phyloP scores from a whole-genome alignment of 2,797 vertebrate species.

The Notamacropus eugenii region DNA sequence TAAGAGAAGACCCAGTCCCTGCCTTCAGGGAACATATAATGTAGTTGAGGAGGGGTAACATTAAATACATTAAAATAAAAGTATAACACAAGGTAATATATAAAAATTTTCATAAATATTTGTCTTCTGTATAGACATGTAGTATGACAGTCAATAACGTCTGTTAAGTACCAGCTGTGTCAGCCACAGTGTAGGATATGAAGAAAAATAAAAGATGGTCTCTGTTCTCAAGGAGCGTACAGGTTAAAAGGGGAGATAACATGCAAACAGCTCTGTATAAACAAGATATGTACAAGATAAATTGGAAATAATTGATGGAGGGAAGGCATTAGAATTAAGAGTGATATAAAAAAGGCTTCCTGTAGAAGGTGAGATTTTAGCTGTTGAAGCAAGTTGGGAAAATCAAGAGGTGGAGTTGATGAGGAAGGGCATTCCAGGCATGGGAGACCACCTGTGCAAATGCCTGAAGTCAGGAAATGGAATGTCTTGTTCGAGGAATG shows the following conservation, averaged over 20 bases:
- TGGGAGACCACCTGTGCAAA: neutral
- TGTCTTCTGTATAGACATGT: neutral
- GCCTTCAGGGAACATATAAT: neutral
- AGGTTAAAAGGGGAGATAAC: neutral
- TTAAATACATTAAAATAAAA: neutral
- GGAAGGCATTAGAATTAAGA: neutral
- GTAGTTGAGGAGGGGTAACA: neutral
- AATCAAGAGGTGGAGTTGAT: neutral
- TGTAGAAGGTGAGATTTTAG: neutral
- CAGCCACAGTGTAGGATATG: neutral
- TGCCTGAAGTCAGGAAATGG: neutral
- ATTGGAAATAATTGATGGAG: neutral
- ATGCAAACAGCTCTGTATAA: neutral
- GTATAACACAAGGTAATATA: neutral
- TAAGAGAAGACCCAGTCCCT: neutral
- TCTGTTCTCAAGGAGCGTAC: neutral
- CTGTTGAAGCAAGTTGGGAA: neutral
- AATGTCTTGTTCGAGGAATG: neutral
- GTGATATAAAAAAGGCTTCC: neutral
- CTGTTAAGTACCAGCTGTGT: neutral
- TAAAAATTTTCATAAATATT: neutral
- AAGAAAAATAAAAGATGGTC: neutral
- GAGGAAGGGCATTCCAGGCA: neutral
- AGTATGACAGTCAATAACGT: neutral
- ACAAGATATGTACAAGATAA: neutral